phyloP scores from a whole-genome alignment of 2,888 invertebrate species.

The Linnaemya vulpina region DNA sequence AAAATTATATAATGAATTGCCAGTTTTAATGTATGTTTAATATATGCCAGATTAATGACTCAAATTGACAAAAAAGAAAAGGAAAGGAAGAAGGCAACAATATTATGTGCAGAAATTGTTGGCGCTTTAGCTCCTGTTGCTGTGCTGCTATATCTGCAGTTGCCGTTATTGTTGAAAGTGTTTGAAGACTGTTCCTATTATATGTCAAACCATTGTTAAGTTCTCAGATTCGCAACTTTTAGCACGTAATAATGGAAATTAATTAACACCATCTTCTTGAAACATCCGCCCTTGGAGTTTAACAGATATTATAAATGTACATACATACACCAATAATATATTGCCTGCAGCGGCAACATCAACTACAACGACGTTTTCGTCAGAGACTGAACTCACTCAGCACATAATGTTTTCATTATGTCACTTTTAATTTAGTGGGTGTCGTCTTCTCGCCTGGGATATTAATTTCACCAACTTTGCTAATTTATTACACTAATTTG shows the following conservation, averaged over 20 bases:
- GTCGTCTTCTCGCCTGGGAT: conserved; percentile 73
- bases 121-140: conserved; percentile 21
- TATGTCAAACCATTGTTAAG: conserved; percentile 58
- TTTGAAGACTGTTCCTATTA: conserved; percentile 45
- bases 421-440: conserved; percentile 80
- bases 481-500: conserved; percentile 76
- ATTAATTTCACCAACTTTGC: conserved; percentile 74
- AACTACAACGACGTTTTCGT: conserved; percentile 22
- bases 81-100: conserved; percentile 3
- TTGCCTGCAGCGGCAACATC: conserved; percentile 20
- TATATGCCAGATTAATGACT: conserved; percentile 67
- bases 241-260: conserved; percentile 80
- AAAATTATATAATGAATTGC: conserved; percentile 60
- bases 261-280: conserved; percentile 77
- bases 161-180: conserved; percentile 13
- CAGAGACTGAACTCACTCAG: conserved; percentile 42
- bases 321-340: conserved; percentile 12
- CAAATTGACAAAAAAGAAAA: conserved; percentile 12
- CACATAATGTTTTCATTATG: conserved; percentile 73
- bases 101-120: conserved; percentile 12
- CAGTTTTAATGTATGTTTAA: conserved; percentile 53
- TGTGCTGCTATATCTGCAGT: background rate
- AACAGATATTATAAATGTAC: conserved; percentile 56
- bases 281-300: conserved; percentile 70
- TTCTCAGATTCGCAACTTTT: conserved; percentile 76